These are phyloP conservation scores for Oryzias woworae DNA, from an alignment of 2,113 vertebrate species.

Conservation along the genomic window DNA sequence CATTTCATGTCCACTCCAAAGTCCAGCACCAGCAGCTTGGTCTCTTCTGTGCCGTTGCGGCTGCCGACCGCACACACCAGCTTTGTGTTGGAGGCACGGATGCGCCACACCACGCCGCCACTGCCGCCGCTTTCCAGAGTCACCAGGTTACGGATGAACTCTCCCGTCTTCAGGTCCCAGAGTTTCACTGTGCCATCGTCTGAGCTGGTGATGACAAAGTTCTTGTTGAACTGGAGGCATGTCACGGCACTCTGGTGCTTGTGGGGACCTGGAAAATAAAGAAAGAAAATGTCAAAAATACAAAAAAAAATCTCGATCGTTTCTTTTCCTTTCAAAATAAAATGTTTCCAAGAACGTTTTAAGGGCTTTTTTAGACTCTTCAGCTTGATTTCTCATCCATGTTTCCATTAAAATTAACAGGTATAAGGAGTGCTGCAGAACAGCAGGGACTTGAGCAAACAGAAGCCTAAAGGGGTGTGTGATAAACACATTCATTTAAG, in stretches of 20 bases:
- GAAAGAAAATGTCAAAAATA: background rate
- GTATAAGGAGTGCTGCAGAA: background rate
- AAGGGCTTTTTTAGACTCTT: background rate
- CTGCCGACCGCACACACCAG: conserved; percentile 98
- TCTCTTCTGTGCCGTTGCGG: conserved; percentile 98
- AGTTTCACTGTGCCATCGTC: conserved; percentile 99
- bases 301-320: background rate
- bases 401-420: background rate
- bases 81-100: conserved; percentile 98
- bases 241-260: conserved; percentile 99
- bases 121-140: conserved; percentile 98
- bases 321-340: background rate
- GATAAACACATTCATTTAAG: background rate
- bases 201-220: conserved; percentile 99
- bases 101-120: conserved; percentile 97
- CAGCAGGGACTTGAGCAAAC: background rate
- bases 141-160: conserved; percentile 99
- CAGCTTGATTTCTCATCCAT: background rate
- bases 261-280: conserved; percentile 86
- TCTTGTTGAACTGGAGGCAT: conserved; percentile 99
- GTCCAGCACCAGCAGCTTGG: conserved; percentile 99
- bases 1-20: conserved; percentile 99
- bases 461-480: background rate
- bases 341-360: background rate
- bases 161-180: conserved; percentile 99